Evolutionary conservation across 1,140 invertebrate genomes (phyloP).

Genomic region (Druon quercuslanigerum): DNA sequence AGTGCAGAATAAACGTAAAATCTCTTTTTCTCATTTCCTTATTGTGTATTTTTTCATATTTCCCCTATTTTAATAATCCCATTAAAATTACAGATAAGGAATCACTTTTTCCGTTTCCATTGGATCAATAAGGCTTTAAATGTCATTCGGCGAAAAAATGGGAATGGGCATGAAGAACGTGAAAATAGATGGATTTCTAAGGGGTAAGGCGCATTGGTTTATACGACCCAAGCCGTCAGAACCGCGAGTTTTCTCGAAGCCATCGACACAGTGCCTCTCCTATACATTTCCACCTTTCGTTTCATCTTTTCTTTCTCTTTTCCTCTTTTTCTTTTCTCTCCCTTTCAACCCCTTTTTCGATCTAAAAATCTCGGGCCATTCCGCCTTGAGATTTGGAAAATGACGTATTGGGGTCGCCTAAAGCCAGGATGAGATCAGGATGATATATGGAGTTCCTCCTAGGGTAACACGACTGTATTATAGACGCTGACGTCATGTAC

Average conservation of each 20-base stretch:
- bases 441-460: slow-evolving; percentile 57
- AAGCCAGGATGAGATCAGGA: slow-evolving; percentile 50
- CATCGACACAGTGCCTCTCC: not conserved
- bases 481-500: slow-evolving; percentile 28
- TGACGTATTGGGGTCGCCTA: slow-evolving; percentile 43
- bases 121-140: slow-evolving; percentile 20
- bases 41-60: too few relatives aligned
- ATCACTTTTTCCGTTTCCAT: too few relatives aligned
- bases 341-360: slow-evolving; percentile 36
- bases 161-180: not conserved
- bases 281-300: not conserved
- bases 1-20: too few relatives aligned
- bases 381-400: slow-evolving; percentile 53
- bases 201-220: slow-evolving; percentile 7
- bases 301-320: not conserved
- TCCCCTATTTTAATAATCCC: too few relatives aligned
- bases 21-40: too few relatives aligned
- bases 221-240: slow-evolving; percentile 17
- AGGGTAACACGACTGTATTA: slow-evolving; percentile 50
- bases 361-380: slow-evolving; percentile 47
- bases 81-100: too few relatives aligned
- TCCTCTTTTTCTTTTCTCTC: not conserved
- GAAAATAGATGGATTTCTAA: slow-evolving; percentile 19
- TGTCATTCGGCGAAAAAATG: not conserved
- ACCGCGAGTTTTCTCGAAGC: not conserved